A percentile compares a stretch with the other conserved stretches of the same genome.
phyloP scores from a whole-genome alignment of 2,888 invertebrate species.

The Pachydiplax longipennis region DNA sequence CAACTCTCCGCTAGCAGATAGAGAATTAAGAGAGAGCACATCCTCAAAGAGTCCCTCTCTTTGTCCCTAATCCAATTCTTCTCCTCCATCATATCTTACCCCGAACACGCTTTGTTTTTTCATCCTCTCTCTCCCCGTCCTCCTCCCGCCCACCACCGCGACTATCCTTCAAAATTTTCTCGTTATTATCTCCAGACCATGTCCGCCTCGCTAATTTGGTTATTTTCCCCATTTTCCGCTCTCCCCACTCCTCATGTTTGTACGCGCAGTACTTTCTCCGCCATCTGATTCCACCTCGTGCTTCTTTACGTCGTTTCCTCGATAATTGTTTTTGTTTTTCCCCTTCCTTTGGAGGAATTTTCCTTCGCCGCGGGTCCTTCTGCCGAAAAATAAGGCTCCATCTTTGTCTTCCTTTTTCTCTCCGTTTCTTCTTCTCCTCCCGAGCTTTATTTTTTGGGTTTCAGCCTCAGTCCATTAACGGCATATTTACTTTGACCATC shows the following conservation, averaged over 20 bases:
- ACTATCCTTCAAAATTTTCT: constrained; percentile 14
- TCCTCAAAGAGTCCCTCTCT: neutral
- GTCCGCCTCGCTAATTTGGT: constrained; percentile 44
- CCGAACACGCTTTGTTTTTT: constrained; percentile 39
- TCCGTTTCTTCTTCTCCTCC: neutral
- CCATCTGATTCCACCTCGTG: neutral
- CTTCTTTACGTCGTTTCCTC: neutral
- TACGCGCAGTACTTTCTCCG: neutral
- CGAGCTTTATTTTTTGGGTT: neutral
- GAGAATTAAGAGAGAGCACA: neutral
- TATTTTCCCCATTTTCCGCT: constrained; percentile 26
- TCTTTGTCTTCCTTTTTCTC: neutral
- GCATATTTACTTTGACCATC: constrained; percentile 35
- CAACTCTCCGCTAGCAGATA: neutral
- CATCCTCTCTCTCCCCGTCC: neutral
- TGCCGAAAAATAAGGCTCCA: neutral
- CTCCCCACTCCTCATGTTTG: neutral
- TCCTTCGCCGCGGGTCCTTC: neutral
- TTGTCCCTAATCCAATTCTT: constrained; percentile 35
- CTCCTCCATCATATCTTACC: constrained; percentile 39
- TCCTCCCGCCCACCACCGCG: neutral
- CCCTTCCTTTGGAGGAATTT: neutral
- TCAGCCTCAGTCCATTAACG: constrained; percentile 35
- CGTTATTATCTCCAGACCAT: constrained; percentile 40
- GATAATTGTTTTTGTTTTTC: constrained; percentile 29